These are phyloP conservation scores for Diabrotica balteata DNA, from an alignment of 2,888 invertebrate genomes.

Conservation along the genomic window DNA sequence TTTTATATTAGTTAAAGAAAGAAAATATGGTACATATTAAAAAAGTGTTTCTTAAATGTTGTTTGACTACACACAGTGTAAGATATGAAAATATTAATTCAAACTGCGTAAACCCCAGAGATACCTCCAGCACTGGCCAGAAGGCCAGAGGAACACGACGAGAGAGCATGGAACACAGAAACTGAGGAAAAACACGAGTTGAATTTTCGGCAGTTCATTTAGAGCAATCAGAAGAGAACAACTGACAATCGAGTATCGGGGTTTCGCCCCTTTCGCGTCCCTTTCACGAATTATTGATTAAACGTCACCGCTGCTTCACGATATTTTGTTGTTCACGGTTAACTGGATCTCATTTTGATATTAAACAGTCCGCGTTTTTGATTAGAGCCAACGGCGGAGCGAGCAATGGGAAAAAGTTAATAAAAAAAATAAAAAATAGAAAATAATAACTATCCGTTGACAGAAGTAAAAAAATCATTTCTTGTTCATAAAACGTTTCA, in stretches of 20 bases:
- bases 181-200: constrained; percentile 1
- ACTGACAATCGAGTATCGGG: constrained; percentile 7
- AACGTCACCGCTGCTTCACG: constrained; percentile 25
- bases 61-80: no score
- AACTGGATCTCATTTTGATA: constrained; percentile 23
- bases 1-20: no score
- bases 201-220: constrained; percentile 22
- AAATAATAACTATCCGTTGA: background rate
- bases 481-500: no score
- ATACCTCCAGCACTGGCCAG: no score
- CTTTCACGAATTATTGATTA: constrained; percentile 27
- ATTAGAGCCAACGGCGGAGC: constrained; percentile 15
- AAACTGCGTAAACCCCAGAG: no score
- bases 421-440: background rate
- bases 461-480: no score
- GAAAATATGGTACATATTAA: no score
- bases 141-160: no score
- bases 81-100: no score
- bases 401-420: background rate
- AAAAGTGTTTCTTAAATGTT: no score
- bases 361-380: constrained; percentile 23
- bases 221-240: constrained; percentile 21
- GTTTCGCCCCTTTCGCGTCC: constrained; percentile 4
- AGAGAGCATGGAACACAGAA: no score
- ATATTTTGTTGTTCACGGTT: constrained; percentile 29